A percentile compares a stretch with the other conserved stretches of the same genome.
Evolutionary conservation across 2,888 invertebrate species (phyloP).

Genomic region (Anaspis maculata): DNA sequence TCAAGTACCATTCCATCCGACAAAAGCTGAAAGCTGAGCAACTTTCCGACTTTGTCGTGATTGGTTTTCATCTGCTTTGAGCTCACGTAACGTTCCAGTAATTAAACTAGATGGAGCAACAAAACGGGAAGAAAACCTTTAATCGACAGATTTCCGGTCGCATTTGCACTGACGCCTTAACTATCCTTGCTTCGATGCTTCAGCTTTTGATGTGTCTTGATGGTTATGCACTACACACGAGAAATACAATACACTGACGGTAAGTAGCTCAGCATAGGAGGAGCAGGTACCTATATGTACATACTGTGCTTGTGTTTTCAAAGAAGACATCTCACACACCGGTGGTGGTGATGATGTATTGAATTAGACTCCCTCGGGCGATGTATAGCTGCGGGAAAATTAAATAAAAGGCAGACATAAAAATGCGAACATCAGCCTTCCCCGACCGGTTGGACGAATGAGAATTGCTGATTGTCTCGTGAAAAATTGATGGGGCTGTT

Average conservation of each 20-base stretch:
- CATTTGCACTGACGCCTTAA: too few relatives aligned
- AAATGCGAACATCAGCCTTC: conserved; percentile 17
- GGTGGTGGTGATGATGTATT: neutral
- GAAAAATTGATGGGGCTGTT: conserved; percentile 32
- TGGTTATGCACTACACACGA: too few relatives aligned
- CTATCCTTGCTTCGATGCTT: too few relatives aligned
- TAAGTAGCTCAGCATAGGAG: too few relatives aligned
- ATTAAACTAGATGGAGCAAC: conserved; percentile 10
- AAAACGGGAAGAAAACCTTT: conserved; percentile 5
- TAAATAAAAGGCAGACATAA: conserved; percentile 19
- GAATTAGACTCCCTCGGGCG: neutral
- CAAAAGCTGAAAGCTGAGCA: conserved; percentile 7
- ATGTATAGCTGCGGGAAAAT: too few relatives aligned
- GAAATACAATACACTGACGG: too few relatives aligned
- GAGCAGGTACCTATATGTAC: too few relatives aligned
- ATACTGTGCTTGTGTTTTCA: too few relatives aligned
- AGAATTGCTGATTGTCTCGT: conserved; percentile 27
- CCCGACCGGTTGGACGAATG: too few relatives aligned
- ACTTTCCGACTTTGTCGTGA: conserved; percentile 9
- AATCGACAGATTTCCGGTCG: conserved; percentile 4
- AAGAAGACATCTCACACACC: too few relatives aligned
- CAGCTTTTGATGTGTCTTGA: too few relatives aligned
- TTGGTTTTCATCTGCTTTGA: conserved; percentile 10
- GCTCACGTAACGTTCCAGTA: conserved; percentile 8
- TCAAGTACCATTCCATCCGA: too few relatives aligned